Evolutionary conservation across 2,113 vertebrate genomes (phyloP).

Genomic region (Paradisaea rubra): DNA sequence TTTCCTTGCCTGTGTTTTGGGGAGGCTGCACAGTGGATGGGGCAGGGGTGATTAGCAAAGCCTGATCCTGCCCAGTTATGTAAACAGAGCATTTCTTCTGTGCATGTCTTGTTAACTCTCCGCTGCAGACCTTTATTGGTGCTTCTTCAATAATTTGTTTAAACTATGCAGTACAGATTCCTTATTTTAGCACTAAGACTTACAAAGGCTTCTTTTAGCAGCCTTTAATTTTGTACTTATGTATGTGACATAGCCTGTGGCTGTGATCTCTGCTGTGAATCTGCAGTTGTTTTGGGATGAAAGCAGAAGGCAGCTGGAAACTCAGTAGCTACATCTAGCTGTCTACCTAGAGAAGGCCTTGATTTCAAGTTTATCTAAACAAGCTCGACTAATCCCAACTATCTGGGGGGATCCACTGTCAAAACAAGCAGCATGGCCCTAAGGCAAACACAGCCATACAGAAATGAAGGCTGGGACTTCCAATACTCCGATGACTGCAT

Average conservation of each 20-base stretch:
- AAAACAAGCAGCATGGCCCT: constrained; percentile 98
- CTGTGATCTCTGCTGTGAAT: constrained; percentile 86
- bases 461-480: constrained; percentile 85
- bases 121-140: constrained; percentile 59
- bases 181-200: constrained; percentile 82
- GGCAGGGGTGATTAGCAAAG: background rate
- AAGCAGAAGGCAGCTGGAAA: constrained; percentile 95
- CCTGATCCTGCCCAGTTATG: background rate
- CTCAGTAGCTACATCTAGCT: constrained; percentile 88
- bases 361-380: constrained; percentile 99
- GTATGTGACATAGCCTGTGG: constrained; percentile 84
- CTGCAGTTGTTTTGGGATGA: constrained; percentile 91
- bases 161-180: constrained; percentile 76
- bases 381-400: constrained; percentile 99
- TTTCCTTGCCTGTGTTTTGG: background rate
- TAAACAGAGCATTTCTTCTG: constrained; percentile 44
- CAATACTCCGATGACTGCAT: constrained; percentile 80
- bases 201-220: constrained; percentile 81
- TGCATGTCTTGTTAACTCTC: constrained; percentile 60
- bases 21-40: background rate
- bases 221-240: constrained; percentile 82
- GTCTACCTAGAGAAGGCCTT: constrained; percentile 91
- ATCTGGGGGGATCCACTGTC: constrained; percentile 98
- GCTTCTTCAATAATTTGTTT: constrained; percentile 72
- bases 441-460: constrained; percentile 95